A percentile compares a stretch with the other conserved stretches of the same genome.
Evolutionary conservation across 2,113 vertebrate species (phyloP).

Genomic region (Rissa tridactyla): DNA sequence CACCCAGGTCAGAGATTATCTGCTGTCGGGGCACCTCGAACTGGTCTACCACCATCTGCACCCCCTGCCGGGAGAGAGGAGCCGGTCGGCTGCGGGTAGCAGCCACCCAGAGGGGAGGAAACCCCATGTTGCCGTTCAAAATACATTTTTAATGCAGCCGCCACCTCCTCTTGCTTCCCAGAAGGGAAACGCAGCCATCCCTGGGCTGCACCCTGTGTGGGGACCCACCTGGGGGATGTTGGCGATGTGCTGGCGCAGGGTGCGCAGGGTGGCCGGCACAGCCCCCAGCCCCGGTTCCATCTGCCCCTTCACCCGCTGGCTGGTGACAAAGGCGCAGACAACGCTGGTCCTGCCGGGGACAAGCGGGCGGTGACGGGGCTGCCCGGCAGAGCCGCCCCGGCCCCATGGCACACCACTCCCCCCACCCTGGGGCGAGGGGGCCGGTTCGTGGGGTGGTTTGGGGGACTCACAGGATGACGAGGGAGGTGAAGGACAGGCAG

Average conservation of each 20-base stretch:
- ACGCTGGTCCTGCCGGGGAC: slow-evolving; percentile 61
- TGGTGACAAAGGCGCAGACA: slow-evolving; percentile 74
- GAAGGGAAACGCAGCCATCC: neutral
- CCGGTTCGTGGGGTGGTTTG: fast-evolving
- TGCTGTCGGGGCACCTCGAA: slow-evolving; percentile 62
- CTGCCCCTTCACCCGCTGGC: slow-evolving; percentile 68
- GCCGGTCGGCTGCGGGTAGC: fast-evolving
- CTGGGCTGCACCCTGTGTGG: neutral
- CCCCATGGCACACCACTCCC: fast-evolving
- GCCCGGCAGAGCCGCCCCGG: neutral
- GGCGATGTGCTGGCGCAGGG: slow-evolving; percentile 59
- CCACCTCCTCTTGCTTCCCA: neutral
- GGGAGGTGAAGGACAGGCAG: slow-evolving; percentile 72
- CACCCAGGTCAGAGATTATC: slow-evolving; percentile 37
- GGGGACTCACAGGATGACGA: slow-evolving; percentile 75
- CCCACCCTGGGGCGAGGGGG: fast-evolving
- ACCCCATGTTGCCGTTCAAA: neutral
- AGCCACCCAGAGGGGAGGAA: neutral
- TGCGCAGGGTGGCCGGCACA: slow-evolving; percentile 39
- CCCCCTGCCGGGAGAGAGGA: slow-evolving; percentile 30
- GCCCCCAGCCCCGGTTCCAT: slow-evolving; percentile 61
- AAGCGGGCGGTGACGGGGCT: neutral
- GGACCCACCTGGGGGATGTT: slow-evolving; percentile 71
- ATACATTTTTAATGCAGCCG: neutral
- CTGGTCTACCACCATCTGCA: slow-evolving; percentile 59